Evolutionary conservation across 35 echinoderm and acorn worm genomes (phyloP), one percentile per base, ranked within the genome.

Genomic region (Anneissia japonica): DNA sequence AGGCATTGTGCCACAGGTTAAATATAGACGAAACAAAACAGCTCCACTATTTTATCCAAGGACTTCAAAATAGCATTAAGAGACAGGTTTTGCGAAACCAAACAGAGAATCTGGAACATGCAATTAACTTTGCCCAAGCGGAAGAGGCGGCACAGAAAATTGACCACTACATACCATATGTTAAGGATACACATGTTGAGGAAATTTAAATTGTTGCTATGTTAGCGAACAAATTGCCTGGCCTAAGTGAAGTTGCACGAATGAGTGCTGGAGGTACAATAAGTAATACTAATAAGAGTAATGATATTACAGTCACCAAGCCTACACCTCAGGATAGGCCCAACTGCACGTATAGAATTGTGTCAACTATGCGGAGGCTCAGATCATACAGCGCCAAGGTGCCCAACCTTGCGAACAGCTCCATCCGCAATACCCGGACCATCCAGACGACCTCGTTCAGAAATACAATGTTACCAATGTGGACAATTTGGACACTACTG

Each of bases 31-130:
- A 28, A 43, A 46, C 30, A 46, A 31, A 46, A 45, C 80, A 82
- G 38, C 34, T 46, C 26, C 80, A 82, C 34, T 82, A 82, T 82
- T 82, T 82, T 55, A 32, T 82, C 19, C 80, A 30, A 82, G 80
- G 80, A n/a, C 80, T 46, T 46, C 30, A 46, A 13, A n/a, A 21
- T 46, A 46, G 23, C 36, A 32, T 82, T n/a, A 3, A 82, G 28
- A 82, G 34, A 46, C 80, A 82, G 43, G 80, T 82, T 7, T 45
- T 83, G 39, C 39, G 40, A 45, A 31, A 23, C n/a, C 81, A 83
- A 51, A 39, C 40, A 4, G 39, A 46, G 39, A 83, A 46, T 32
- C 45, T 83, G 39, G 0, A 5, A n/a, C 39, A 83, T 1, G 43
- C 40, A 16, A 82, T 40, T 46, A 38, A 82, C 2, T 82, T 82